Base-by-base conservation (phyloP, 2,888 invertebrate genomes). In the Cynaeus angustus region DNA sequence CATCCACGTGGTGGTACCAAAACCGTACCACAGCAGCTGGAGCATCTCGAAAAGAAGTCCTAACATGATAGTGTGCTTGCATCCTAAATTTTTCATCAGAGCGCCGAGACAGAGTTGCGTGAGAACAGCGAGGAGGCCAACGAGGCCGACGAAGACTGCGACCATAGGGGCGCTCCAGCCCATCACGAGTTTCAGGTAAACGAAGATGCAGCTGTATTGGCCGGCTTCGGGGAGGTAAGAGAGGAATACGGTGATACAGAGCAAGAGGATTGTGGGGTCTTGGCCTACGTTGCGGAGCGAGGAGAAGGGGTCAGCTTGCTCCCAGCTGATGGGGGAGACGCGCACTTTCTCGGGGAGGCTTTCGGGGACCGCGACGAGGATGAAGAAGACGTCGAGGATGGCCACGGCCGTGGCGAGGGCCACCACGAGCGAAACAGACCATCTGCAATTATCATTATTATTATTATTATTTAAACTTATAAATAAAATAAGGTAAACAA, bases 151-250 rank as follows among this genome's bases (percentile, higher is more conserved):
- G 86, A 98, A 99, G 78, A 97, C 92, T 66, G 99, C 98, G 79
- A 99, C 98, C 89, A 96, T 95, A 82, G 96, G 92, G 70, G 93
- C 94, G 78, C 93, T 94, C 87, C 99, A 99, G 76, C 96, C 96
- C 94, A 99, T 97, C 81, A 97, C 89, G 84, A 99, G 89, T 87
- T 96, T 96, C 77, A 99, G 90, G 87, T 99, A 99, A 80, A 99
- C 99, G 88, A 99, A 99, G 88, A 99, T 98, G 87, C 99, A 99
- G 68, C 99, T 99, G 87, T 99, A 99, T 88, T 99, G 98, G 76
- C 99, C 99, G 41, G 95, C 95, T 87, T 99, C 99, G 1, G 99
- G 99, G 78, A 99, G 88, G 87, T 99, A 99, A 14, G 98, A 98
- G 67, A 99, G 89, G 85, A 99, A 96, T 81, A 99, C 99, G 53